Base-by-base conservation (phyloP, 2,797 vertebrate species). In the Sebastes hubbsi region DNA sequence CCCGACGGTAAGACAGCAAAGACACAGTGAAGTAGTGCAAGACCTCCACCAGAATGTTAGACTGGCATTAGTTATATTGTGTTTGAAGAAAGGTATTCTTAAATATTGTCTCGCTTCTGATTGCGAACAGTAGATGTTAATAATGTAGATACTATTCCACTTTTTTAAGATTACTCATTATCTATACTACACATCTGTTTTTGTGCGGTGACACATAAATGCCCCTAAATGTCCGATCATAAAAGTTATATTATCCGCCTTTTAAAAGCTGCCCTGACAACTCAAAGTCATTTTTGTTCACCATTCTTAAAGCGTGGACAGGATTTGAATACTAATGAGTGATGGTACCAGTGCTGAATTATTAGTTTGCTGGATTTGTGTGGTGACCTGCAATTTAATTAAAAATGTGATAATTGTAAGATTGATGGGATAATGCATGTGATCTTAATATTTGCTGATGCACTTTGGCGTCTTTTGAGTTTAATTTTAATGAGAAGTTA, bases 1-100 rank as follows among this genome's bases (percentile, higher is more conserved):
- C 98, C 98, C 3, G 99, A 99, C 29, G 99, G 99, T 99, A 94
- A 93, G 92, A 49, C 32, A 55, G 8, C 2, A 30, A 49, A 49
- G 18, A 49, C 25, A 60, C 0, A 14, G 42, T 27, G 0, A 11
- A 54, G 6, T 20, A 30, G 11, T 61, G 2, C 38, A 69, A 16
- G 10, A 11, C 8, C 63, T 32, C 22, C n/a, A 59, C 6, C 27
- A 18, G 34, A 13, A 5, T 67, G 13, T 66, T 46, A 20, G 12
- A 49, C 20, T 9, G 11, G 13, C 1, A 4, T 34, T 13, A 27
- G 6, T 24, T 24, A 10, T 60, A 10, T 42, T 8, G 9, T 63
- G 30, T 59, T 59, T 38, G 18, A 60, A 30, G n/a, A 22, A n/a
- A 55, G n/a, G 18, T 10, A 1, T 18, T 61, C 4, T 58, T 59